Base-by-base conservation (phyloP, 2,113 vertebrate species). In the Struthidea cinerea region DNA sequence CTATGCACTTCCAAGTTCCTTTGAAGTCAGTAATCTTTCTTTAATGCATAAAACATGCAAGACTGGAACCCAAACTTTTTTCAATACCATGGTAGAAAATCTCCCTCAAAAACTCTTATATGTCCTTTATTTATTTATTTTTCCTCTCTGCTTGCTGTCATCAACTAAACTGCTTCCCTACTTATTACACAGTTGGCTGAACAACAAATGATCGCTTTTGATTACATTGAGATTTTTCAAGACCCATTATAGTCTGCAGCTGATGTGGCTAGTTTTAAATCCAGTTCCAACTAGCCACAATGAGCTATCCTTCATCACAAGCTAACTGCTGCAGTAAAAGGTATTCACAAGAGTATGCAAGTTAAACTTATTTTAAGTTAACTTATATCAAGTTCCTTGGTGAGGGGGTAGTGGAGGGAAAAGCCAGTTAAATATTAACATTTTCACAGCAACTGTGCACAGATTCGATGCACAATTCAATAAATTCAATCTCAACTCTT, bases 251-350 rank as follows among this genome's bases (percentile, higher is more conserved):
- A 61, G 47, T 63, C 73, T 73, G 47, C 91, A 97, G 97, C 97
- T 97, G 97, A 98, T 65, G 64, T 94, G 96, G 97, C 91, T 96
- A 50, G 95, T 97, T 97, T 89, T 91, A 97, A 98, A 98, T 97
- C 97, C 97, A 84, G 95, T 96, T 96, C 94, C 91, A 97, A 68
- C 94, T 67, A 83, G 96, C 37, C 92, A 96, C 87, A 96, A 80
- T 73, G 86, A 94, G 69, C 60, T 70, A 80, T 57, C 82, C 73
- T 96, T 92, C 32, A 49, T 27, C 69, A 90, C 64, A 83, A 90
- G 64, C 69, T 59, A 90, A 68, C 79, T 70, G 42, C 60, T 84
- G 35, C 44, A 89, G 81, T 27, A 30, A 56, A 50, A 89, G 14
- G 68, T 67, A 84, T 41, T 61, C 32, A 39, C 11, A 37, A 70